Evolutionary conservation across 2,888 invertebrate species (phyloP), one percentile per base, ranked within the genome.

Genomic region (Mythimna vitellina): DNA sequence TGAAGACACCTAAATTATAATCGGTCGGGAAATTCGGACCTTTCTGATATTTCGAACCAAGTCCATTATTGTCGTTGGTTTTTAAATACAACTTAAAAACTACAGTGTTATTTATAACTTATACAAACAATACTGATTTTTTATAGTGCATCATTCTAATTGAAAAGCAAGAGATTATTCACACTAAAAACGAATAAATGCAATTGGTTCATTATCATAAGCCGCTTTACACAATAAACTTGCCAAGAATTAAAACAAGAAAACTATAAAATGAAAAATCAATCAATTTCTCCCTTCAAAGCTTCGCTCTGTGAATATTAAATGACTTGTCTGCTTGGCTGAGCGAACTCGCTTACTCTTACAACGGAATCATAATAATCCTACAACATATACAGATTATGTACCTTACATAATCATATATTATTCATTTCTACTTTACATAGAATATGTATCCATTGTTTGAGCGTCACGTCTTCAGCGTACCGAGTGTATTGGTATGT

Each of bases 351-450:
- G 54, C 57, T 69, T 63, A 65, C 35, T 35, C 8, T 22, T 42
- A 57, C 46, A 63, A 46, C 22, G 29, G 3, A 80, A 70, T 60
- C 29, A 68, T 80, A 67, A 67, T 60, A 60, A 38, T 68, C 63
- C 54, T n/a, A 49, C 35, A 69, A 61, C 64, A 70, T 66, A 22
- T 29, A 76, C 22, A 81, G 62, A 71, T 71, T 68, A 70, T 70
- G 7, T 76, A 63, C 32, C 76, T 69, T 46, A 69, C 66, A 60
- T 68, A 69, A 60, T 62, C 61, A 73, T 65, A 53, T 67, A 65
- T 71, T 65, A 79, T 73, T 81, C 62, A 53, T 20, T 54, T 61
- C 49, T 58, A 54, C 51, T 72, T 81, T 68, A 51, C 58, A 63
- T 68, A 68, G 17, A 70, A 51, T 42, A 51, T 58, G n/a, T 54